Evolutionary conservation across 2,888 invertebrate species (phyloP).

Genomic region (Cecidostiba fungosa): DNA sequence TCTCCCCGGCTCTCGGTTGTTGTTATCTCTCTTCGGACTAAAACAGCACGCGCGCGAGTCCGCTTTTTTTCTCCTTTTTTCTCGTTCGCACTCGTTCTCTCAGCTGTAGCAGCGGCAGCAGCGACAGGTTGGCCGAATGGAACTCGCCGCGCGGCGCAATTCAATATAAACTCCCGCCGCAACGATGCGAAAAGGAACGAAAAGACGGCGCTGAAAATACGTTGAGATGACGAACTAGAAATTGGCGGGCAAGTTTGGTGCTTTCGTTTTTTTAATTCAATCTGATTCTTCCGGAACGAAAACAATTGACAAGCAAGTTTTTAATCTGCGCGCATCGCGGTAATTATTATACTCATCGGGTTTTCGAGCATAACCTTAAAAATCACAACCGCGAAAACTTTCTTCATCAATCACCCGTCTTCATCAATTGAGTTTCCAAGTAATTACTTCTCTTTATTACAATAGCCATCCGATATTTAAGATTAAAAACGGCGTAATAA

Average conservation of each 20-base stretch:
- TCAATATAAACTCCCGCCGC: constrained; percentile 42
- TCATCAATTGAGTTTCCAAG: constrained; percentile 44
- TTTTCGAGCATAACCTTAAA: constrained; percentile 13
- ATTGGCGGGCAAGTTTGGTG: background rate
- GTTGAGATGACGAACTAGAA: background rate
- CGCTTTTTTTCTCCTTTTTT: background rate
- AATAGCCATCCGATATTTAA: constrained; percentile 29
- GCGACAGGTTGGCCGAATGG: constrained; percentile 5
- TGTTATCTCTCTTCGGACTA: constrained; percentile 16
- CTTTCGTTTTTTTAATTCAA: background rate
- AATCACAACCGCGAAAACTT: constrained; percentile 33
- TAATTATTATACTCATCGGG: background rate
- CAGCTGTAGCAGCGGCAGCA: background rate
- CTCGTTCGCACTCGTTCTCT: background rate
- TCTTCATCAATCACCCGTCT: constrained; percentile 42
- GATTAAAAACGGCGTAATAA: constrained; percentile 47
- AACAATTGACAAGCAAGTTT: background rate
- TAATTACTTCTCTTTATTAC: constrained; percentile 46
- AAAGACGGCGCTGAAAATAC: background rate
- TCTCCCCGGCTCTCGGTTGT: constrained; percentile 4
- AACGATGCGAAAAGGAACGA: constrained; percentile 5
- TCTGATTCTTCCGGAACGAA: too few relatives aligned
- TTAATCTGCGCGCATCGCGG: background rate
- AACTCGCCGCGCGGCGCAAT: constrained; percentile 3
- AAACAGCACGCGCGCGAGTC: constrained; percentile 10